phyloP scores from a whole-genome alignment of 1,140 invertebrate species.

The Drosophila ananassae region DNA sequence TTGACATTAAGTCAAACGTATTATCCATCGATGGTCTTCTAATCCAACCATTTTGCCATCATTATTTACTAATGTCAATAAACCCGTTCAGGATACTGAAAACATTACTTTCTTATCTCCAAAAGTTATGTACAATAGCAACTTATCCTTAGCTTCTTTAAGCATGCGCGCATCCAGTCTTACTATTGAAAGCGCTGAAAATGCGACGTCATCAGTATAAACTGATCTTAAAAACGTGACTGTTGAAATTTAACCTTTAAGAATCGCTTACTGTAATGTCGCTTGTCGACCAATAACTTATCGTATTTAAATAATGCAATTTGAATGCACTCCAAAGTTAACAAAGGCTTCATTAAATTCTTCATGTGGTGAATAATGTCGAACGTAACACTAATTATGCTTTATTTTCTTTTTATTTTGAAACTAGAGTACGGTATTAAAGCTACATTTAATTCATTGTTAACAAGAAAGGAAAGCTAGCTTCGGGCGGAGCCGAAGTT shows the following conservation, averaged over 20 bases:
- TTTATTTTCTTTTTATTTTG: no score
- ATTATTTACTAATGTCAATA: constrained; percentile 25
- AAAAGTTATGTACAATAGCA: constrained; percentile 61
- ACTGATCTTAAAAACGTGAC: background rate
- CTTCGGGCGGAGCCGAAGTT: no score
- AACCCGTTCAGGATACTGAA: no score
- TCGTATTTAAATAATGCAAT: constrained; percentile 18
- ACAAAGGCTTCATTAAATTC: constrained; percentile 16
- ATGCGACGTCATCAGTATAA: constrained; percentile 80
- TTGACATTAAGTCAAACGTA: constrained; percentile 39
- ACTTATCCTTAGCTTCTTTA: constrained; percentile 75
- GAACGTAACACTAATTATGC: no score
- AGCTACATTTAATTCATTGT: background rate
- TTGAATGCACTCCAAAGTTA: constrained; percentile 35
- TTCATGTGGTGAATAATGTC: no score
- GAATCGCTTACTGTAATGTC: background rate
- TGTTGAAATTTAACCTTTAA: background rate
- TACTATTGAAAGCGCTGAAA: constrained; percentile 73
- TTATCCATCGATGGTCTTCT: constrained; percentile 34
- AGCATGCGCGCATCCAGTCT: constrained; percentile 79
- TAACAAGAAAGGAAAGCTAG: background rate
- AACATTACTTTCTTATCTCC: no score
- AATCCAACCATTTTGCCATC: constrained; percentile 30
- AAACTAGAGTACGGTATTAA: no score
- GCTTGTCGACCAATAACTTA: background rate